A percentile compares a stretch with the other conserved stretches of the same genome.
Conservation (phyloP, 1,140 invertebrate genomes). For the Tetragnatha versicolor region DNA sequence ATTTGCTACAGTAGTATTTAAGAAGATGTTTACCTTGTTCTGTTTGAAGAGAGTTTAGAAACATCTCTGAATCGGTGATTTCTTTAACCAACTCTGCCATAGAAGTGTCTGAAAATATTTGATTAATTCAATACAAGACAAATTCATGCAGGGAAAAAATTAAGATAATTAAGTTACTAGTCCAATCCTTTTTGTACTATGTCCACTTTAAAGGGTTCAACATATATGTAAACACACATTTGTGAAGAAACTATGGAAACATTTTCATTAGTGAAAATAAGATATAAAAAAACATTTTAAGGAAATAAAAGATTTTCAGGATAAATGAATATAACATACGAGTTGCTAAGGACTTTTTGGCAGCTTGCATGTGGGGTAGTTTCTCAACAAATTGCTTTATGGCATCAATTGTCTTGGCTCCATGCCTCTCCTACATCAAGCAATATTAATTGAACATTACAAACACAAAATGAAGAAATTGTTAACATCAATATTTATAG, state of each 20-base stretch:
- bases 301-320: background rate
- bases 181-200: too few relatives aligned
- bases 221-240: too few relatives aligned
- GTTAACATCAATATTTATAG: too few relatives aligned
- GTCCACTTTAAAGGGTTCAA: too few relatives aligned
- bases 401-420: constrained; percentile 87
- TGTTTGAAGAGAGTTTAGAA: constrained; percentile 73
- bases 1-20: background rate
- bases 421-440: constrained; percentile 74
- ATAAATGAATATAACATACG: constrained; percentile 65
- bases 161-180: too few relatives aligned
- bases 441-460: constrained; percentile 33
- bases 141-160: too few relatives aligned
- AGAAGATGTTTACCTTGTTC: constrained; percentile 73
- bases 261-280: too few relatives aligned
- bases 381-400: constrained; percentile 93
- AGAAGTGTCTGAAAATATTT: constrained; percentile 74
- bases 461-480: too few relatives aligned
- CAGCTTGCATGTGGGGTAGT: constrained; percentile 85
- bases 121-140: too few relatives aligned
- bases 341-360: constrained; percentile 81
- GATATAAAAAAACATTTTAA: background rate
- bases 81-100: constrained; percentile 80
- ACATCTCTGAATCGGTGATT: constrained; percentile 72
- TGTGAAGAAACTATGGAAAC: too few relatives aligned